Conservation (phyloP, 2,797 vertebrate species). For the Muscicapa striata region DNA sequence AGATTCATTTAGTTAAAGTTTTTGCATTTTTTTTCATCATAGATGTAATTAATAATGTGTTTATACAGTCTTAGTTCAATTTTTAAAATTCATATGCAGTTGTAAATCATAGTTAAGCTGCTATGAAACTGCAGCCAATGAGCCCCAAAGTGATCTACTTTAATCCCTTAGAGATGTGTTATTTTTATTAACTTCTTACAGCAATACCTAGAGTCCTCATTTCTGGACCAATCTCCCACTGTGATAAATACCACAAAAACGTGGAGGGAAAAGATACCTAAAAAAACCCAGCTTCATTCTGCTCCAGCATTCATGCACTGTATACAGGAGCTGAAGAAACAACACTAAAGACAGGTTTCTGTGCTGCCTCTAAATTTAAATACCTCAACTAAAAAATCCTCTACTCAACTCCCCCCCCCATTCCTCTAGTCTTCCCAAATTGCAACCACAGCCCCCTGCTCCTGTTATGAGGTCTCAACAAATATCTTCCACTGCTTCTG, state of each 20-base stretch:
- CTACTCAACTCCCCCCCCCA: too few species aligned
- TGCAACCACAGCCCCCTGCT: neutral
- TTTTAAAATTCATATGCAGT: constrained; percentile 15
- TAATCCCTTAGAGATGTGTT: neutral
- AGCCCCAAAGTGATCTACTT: neutral
- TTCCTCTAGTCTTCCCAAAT: neutral
- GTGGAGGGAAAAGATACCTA: neutral
- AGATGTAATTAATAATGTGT: neutral
- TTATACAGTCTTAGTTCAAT: neutral
- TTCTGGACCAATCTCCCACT: neutral
- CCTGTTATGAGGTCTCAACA: neutral
- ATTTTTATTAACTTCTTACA: constrained; percentile 27
- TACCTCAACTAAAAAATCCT: neutral
- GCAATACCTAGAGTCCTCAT: neutral
- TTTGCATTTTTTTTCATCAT: neutral
- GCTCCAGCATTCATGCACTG: neutral
- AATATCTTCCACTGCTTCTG: neutral
- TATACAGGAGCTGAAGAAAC: neutral
- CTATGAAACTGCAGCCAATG: neutral
- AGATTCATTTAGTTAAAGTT: neutral
- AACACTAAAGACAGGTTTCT: neutral
- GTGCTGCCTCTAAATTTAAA: neutral
- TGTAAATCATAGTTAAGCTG: constrained; percentile 27
- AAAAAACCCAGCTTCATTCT: neutral
- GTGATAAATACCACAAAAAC: neutral